A percentile compares a stretch with the other conserved stretches of the same genome.
phyloP scores from a whole-genome alignment of 2,888 invertebrate genomes.

The Bimastos eiseni region DNA sequence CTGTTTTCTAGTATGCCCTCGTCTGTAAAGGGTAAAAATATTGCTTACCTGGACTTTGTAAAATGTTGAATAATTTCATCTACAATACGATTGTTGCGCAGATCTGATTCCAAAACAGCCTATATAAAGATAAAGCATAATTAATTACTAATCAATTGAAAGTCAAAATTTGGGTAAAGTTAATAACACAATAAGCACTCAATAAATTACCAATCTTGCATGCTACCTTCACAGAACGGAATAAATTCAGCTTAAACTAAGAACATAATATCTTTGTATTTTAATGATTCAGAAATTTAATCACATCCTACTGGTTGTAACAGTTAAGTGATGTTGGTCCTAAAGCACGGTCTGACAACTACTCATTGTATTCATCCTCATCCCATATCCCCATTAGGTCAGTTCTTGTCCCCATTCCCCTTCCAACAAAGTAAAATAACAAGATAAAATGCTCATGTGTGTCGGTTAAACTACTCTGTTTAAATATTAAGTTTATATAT shows the following conservation, averaged over 20 bases:
- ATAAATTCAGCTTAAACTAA: neutral
- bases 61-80: constrained; percentile 63
- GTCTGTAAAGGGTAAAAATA: neutral
- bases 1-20: too few species aligned
- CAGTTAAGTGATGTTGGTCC: neutral
- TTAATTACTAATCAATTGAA: neutral
- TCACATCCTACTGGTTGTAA: neutral
- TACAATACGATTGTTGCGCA: constrained; percentile 64
- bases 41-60: constrained; percentile 40
- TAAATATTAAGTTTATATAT: too few species aligned
- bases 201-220: neutral
- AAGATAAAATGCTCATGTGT: too few species aligned
- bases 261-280: neutral
- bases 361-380: too few species aligned
- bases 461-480: too few species aligned
- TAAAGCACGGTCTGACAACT: neutral
- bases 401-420: too few species aligned
- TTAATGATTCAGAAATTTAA: neutral
- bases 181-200: neutral
- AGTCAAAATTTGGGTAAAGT: neutral
- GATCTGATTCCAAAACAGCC: constrained; percentile 63
- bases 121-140: constrained; percentile 40
- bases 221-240: neutral
- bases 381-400: too few species aligned
- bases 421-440: too few species aligned